Evolutionary conservation across 2,113 vertebrate species (phyloP).

Genomic region (Rhineura floridana): DNA sequence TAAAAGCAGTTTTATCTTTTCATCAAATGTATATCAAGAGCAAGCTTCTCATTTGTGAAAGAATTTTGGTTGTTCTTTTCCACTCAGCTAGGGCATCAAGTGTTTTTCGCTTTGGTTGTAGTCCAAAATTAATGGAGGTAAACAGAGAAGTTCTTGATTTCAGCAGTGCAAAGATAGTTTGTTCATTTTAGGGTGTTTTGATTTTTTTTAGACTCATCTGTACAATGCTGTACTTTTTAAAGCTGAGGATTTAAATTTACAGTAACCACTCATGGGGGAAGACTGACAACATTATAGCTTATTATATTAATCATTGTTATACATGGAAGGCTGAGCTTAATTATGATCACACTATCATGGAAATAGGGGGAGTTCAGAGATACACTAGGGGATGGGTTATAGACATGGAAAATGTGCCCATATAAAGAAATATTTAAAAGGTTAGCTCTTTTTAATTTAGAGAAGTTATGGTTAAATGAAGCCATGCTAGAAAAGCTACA

Average conservation of each 20-base stretch:
- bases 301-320: conserved; percentile 43
- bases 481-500: not conserved
- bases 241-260: conserved; percentile 59
- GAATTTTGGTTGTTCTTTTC: not conserved
- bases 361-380: conserved; percentile 20
- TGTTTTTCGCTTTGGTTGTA: not conserved
- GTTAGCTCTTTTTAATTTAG: conserved; percentile 19
- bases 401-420: conserved; percentile 9
- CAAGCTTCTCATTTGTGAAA: not conserved
- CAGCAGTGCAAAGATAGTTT: not conserved
- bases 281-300: conserved; percentile 38
- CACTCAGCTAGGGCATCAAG: not conserved
- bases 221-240: conserved; percentile 36
- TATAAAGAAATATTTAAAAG: conserved; percentile 33
- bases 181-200: not conserved
- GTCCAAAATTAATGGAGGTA: conserved; percentile 7
- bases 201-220: conserved; percentile 50
- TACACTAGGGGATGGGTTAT: conserved; percentile 36
- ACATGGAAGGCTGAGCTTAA: conserved; percentile 23
- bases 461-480: conserved; percentile 23
- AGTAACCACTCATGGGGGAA: conserved; percentile 30
- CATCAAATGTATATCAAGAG: not conserved
- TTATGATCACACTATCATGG: conserved; percentile 32
- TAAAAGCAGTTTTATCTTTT: not conserved
- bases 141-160: not conserved